These are phyloP conservation scores for Caenorhabditis sp. DNA, from an alignment of 2,888 invertebrate genomes.

Conservation along the genomic window DNA sequence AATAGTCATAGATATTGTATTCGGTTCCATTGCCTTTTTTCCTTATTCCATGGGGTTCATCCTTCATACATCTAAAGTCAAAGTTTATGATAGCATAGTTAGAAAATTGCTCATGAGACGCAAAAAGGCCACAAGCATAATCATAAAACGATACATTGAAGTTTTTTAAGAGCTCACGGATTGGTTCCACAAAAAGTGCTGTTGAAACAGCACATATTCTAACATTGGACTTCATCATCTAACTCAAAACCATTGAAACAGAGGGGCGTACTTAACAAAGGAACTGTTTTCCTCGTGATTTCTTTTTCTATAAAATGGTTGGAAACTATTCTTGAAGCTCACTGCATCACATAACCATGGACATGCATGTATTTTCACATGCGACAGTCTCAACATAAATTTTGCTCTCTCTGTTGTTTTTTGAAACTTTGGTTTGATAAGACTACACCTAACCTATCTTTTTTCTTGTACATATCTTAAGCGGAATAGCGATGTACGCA, in stretches of 20 bases:
- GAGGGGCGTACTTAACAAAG: neutral
- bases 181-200: constrained; percentile 4
- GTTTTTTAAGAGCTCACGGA: neutral
- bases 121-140: constrained; percentile 33
- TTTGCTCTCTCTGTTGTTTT: no score
- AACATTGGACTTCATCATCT: neutral
- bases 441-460: no score
- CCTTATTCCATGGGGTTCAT: constrained; percentile 18
- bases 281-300: neutral
- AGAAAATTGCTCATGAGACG: constrained; percentile 36
- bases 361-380: no score
- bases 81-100: constrained; percentile 42
- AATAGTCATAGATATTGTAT: constrained; percentile 25
- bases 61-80: constrained; percentile 40
- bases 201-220: no score
- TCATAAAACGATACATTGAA: constrained; percentile 19
- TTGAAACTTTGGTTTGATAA: no score
- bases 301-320: no score
- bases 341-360: no score
- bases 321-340: no score
- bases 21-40: constrained; percentile 14
- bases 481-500: no score
- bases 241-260: neutral
- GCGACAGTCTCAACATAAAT: no score
- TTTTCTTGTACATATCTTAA: no score